Evolutionary conservation across 1,140 invertebrate genomes (phyloP).

Genomic region (Penaeus japonicus): DNA sequence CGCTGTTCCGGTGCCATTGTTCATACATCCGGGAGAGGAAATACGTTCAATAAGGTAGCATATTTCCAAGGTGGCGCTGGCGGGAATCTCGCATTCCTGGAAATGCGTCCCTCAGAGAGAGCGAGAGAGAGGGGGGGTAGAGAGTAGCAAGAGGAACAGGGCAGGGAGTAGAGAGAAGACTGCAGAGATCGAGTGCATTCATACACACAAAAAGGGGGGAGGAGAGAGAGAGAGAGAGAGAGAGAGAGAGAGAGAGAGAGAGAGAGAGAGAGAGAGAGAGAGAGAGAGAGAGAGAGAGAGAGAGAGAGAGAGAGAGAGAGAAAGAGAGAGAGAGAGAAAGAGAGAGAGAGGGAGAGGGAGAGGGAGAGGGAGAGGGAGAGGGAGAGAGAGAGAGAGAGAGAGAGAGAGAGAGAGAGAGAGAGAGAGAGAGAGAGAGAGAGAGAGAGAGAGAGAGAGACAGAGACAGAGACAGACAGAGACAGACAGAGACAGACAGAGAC

Average conservation of each 20-base stretch:
- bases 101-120: too few species aligned
- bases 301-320: neutral
- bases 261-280: neutral
- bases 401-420: too few species aligned
- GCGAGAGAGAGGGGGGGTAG: too few species aligned
- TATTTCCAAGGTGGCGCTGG: too few species aligned
- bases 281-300: neutral
- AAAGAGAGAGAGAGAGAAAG: neutral
- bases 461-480: neutral
- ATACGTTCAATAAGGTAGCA: too few species aligned
- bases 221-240: conserved; percentile 41
- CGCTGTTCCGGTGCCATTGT: too few species aligned
- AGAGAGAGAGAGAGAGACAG: neutral
- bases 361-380: neutral
- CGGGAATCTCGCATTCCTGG: too few species aligned
- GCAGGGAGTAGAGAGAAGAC: neutral
- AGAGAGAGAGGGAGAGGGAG: neutral
- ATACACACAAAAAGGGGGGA: too few species aligned
- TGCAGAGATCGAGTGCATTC: too few species aligned
- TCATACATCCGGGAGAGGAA: too few species aligned
- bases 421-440: neutral
- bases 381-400: neutral
- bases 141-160: too few species aligned
- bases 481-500: neutral
- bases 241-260: neutral